Base-by-base conservation (phyloP, 2,797 vertebrate genomes). In the Gila robusta region DNA sequence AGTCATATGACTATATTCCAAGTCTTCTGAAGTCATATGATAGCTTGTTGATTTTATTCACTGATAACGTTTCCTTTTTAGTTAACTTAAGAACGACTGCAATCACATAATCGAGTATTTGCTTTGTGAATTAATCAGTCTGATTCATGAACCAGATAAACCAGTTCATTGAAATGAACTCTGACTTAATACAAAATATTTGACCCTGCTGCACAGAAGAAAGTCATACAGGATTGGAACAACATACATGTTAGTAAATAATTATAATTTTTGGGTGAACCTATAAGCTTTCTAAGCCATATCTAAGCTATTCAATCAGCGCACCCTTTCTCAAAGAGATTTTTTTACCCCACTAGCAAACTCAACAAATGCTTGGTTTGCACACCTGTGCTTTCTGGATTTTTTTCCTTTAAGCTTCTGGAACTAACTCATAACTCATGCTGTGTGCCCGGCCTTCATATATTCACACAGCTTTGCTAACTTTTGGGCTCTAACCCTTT, bases 391-490 rank as follows among this genome's bases (percentile, higher is more conserved):
- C 21, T 47, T 52, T 52, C 28, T 54, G 66, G 52, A 49, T 81
- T 39, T 81, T 81, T 70, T 70, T 23, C 66, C 28, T 81, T 81
- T 54, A 70, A 70, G 47, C 28, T 70, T 35, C 64, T 81, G 64
- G 47, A 81, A 54, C 66, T 54, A 52, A 81, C 64, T 81, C 44
- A 9, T 81, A 70, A 70, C 64, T 81, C 66, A 70, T 81, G 28
- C 47, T 37, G 52, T 52, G 26, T 0, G 2, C n/a, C 12, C 6
- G 4, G 32, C 12, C 47, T 70, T 81, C 79, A 70, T 28, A 3
- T 70, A 54, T 26, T 81, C 79, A 81, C 79, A 81, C 32, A 54
- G 79, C 12, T 81, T 81, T 70, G 79, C 70, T 81, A 81, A 39
- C 79, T 70, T 81, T 49, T 66, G 44, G n/a, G 66, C 64, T 37